Evolutionary conservation across 2,797 vertebrate genomes (phyloP).

Genomic region (Morus bassanus): DNA sequence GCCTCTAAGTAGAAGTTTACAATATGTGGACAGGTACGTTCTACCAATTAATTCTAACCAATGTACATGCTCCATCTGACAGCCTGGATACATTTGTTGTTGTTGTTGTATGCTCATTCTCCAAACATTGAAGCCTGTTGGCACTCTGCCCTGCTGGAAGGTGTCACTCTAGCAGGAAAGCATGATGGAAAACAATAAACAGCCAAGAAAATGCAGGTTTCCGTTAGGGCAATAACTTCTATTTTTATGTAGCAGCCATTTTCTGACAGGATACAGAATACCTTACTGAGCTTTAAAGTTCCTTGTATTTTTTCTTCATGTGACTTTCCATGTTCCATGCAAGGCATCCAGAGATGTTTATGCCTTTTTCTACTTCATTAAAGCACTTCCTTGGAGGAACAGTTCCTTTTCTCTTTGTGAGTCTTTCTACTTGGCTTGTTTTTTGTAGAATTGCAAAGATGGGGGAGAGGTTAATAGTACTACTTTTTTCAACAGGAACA

Average conservation of each 20-base stretch:
- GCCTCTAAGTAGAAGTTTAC: background rate
- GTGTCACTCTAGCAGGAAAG: background rate
- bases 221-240: slow-evolving; percentile 23
- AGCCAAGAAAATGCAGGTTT: slow-evolving; percentile 26
- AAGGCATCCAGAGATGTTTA: background rate
- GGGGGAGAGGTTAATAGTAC: background rate
- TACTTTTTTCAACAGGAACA: background rate
- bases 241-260: slow-evolving; percentile 49
- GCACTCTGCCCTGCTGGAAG: background rate
- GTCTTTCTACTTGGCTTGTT: background rate
- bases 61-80: background rate
- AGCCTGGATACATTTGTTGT: background rate
- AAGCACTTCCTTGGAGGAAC: slow-evolving; percentile 3
- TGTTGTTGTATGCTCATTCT: background rate
- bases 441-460: background rate
- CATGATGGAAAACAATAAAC: background rate
- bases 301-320: background rate
- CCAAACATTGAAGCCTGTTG: background rate
- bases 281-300: slow-evolving; percentile 18
- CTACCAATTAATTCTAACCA: background rate
- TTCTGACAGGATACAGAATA: slow-evolving; percentile 52
- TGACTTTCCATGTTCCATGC: slow-evolving; percentile 1
- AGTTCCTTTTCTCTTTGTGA: background rate
- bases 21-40: background rate
- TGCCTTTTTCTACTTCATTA: background rate